A percentile compares a stretch with the other conserved stretches of the same genome.
Evolutionary conservation across 2,888 invertebrate genomes (phyloP).

Genomic region (Drosophila incognita): DNA sequence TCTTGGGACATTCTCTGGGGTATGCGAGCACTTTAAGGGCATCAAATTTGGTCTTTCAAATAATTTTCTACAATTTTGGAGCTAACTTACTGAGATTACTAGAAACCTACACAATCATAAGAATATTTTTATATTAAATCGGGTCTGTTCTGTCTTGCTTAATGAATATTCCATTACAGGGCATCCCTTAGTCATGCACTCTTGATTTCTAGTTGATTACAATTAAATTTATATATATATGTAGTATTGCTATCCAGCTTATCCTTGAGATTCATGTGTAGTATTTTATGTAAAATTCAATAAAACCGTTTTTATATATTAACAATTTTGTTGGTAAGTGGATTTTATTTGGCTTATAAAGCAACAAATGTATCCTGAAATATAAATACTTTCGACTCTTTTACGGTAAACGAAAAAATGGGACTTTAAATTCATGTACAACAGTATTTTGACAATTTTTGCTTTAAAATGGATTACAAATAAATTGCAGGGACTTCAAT

Average conservation of each 20-base stretch:
- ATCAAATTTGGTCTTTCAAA: background rate
- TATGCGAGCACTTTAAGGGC: background rate
- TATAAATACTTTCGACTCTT: background rate
- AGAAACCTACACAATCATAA: background rate
- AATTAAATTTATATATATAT: background rate
- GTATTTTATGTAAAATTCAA: background rate
- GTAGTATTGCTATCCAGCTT: background rate
- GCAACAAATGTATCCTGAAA: background rate
- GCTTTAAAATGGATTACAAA: conserved; percentile 6
- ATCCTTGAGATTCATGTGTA: background rate
- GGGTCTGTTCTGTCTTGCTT: background rate
- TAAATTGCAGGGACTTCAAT: conserved; percentile 4
- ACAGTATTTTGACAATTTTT: background rate
- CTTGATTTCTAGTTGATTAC: background rate
- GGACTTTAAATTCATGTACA: background rate
- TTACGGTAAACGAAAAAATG: background rate
- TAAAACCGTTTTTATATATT: background rate
- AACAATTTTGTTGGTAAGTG: background rate
- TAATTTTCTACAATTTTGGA: background rate
- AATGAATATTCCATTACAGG: background rate
- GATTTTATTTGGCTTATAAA: background rate
- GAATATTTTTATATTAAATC: background rate
- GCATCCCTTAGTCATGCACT: background rate
- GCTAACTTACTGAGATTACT: background rate
- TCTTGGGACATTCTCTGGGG: background rate